Conservation (phyloP, 2,888 invertebrate genomes). For the Diaperis boleti region DNA sequence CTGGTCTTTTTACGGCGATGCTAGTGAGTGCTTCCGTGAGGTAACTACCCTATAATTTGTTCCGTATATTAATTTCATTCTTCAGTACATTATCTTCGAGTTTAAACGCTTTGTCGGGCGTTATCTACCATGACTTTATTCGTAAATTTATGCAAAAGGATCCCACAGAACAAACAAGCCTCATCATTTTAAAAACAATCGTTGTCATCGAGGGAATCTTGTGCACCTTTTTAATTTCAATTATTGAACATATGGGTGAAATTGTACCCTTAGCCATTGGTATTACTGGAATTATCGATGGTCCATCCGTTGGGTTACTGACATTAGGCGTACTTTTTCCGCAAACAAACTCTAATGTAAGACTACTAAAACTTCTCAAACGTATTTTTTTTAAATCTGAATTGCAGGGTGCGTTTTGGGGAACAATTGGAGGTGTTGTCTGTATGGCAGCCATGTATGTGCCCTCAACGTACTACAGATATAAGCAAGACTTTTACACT, state of each 20-base stretch:
- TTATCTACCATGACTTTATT: conserved; percentile 8
- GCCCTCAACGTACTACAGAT: neutral
- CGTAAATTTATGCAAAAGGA: neutral
- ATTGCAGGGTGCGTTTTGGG: neutral
- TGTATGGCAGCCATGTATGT: neutral
- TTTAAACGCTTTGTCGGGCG: conserved; percentile 12
- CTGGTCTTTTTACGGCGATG: conserved; percentile 3
- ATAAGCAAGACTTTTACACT: neutral
- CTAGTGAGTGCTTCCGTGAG: conserved; percentile 12
- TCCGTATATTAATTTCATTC: neutral
- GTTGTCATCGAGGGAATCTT: neutral
- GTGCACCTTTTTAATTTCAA: neutral
- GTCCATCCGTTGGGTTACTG: neutral
- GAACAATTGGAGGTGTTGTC: neutral
- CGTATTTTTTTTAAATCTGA: no score
- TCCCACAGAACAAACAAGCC: neutral
- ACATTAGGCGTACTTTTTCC: neutral
- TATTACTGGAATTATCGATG: neutral
- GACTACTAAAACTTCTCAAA: neutral
- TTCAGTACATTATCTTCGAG: conserved; percentile 6
- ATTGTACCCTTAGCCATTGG: neutral
- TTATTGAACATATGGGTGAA: conserved; percentile 14
- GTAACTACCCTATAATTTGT: neutral
- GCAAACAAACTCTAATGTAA: neutral
- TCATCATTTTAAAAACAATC: conserved; percentile 1